Conservation (phyloP, 2,797 vertebrate species). For the Lagorchestes hirsutus region DNA sequence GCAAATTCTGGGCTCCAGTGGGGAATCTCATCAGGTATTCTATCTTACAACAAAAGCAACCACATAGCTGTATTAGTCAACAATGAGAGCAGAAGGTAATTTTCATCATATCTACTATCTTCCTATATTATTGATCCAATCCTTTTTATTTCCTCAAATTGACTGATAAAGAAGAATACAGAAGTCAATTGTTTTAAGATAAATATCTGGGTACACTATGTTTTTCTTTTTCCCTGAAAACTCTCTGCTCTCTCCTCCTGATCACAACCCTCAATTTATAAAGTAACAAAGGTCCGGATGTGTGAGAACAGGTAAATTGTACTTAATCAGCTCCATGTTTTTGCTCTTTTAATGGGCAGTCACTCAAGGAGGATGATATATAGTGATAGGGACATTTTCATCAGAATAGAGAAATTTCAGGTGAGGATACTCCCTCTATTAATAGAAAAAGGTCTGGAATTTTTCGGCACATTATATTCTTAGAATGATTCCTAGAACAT, state of each 20-base stretch:
- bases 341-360: neutral
- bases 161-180: neutral
- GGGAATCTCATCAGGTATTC: conserved; percentile 18
- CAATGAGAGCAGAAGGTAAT: conserved; percentile 2
- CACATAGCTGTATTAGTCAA: conserved; percentile 6
- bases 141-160: conserved; percentile 51
- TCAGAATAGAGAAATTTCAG: neutral
- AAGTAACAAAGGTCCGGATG: neutral
- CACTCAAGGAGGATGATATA: neutral
- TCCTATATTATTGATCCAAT: conserved; percentile 30
- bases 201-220: neutral
- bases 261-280: neutral
- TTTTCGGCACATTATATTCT: neutral
- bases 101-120: conserved; percentile 43
- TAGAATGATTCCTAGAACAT: neutral
- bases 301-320: neutral
- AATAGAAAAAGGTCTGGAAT: neutral
- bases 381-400: neutral
- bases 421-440: neutral
- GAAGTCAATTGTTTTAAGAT: conserved; percentile 22
- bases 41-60: conserved; percentile 40
- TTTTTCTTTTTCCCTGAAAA: neutral
- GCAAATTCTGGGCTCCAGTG: conserved; percentile 29
- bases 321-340: neutral
- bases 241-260: neutral